Evolutionary conservation across 2,888 invertebrate genomes (phyloP).

Genomic region (Mythimna pallens): DNA sequence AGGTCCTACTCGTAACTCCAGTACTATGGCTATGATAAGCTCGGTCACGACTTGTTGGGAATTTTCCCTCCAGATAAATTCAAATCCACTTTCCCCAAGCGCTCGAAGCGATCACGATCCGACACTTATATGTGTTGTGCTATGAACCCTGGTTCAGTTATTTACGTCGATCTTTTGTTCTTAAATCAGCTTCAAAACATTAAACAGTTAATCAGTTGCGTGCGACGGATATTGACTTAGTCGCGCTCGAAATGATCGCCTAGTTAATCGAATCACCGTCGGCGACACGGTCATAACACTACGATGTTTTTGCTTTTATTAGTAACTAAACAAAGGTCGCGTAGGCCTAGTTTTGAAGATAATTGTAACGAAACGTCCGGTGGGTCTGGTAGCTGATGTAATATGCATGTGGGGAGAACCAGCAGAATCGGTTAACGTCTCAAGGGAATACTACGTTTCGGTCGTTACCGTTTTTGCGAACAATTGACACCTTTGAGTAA

Average conservation of each 20-base stretch:
- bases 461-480: not conserved
- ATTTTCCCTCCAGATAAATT: not conserved
- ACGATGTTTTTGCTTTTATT: slow-evolving; percentile 15
- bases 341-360: not conserved
- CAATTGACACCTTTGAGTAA: not conserved
- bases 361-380: not conserved
- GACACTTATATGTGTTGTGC: not conserved
- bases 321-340: slow-evolving; percentile 17
- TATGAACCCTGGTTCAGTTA: not conserved
- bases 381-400: not conserved
- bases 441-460: not conserved
- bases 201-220: slow-evolving; percentile 4
- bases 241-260: slow-evolving; percentile 23
- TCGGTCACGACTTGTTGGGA: slow-evolving; percentile 9
- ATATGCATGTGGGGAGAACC: not conserved
- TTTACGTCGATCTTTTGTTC: slow-evolving; percentile 15
- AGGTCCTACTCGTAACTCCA: too few species aligned
- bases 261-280: slow-evolving; percentile 21
- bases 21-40: not conserved
- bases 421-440: not conserved
- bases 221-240: slow-evolving; percentile 14
- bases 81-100: slow-evolving; percentile 6
- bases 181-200: slow-evolving; percentile 8
- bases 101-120: slow-evolving; percentile 1
- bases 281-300: slow-evolving; percentile 12